Evolutionary conservation across 2,888 invertebrate genomes (phyloP).

Genomic region (Acleris emargana): DNA sequence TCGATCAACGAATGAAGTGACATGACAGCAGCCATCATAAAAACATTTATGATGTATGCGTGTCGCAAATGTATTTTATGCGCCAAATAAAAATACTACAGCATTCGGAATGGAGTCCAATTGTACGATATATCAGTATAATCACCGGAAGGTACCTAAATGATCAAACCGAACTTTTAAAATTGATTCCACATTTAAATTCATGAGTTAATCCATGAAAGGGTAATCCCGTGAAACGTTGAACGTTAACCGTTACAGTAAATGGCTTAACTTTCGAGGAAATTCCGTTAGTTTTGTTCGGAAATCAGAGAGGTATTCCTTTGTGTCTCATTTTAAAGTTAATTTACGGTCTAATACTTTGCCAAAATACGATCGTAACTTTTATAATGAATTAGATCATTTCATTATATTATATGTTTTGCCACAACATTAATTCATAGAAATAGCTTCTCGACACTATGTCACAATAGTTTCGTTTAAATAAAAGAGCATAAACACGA

Average conservation of each 20-base stretch:
- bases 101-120: constrained; percentile 1
- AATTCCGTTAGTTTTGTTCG: constrained; percentile 18
- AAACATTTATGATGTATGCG: constrained; percentile 32
- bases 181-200: constrained; percentile 31
- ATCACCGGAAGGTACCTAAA: neutral
- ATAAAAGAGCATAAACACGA: too few species aligned
- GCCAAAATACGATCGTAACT: neutral
- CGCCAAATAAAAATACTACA: constrained; percentile 9
- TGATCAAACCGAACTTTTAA: constrained; percentile 2
- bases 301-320: constrained; percentile 13
- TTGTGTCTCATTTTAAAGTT: constrained; percentile 8
- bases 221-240: constrained; percentile 30
- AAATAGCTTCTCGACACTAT: too few species aligned
- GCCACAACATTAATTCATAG: neutral
- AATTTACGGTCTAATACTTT: constrained; percentile 1
- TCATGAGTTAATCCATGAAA: constrained; percentile 27
- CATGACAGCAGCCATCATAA: constrained; percentile 23
- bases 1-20: constrained; percentile 30
- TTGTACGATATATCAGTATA: neutral
- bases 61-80: constrained; percentile 17
- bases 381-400: neutral
- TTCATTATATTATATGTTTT: too few species aligned
- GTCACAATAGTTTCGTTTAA: too few species aligned
- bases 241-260: constrained; percentile 30
- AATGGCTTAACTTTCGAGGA: constrained; percentile 30